Percentiles rank a stretch among this genome's conserved stretches.
These are phyloP conservation scores for Diploscapter pachys DNA, from an alignment of 1,140 invertebrate genomes.

Conservation along the genomic window DNA sequence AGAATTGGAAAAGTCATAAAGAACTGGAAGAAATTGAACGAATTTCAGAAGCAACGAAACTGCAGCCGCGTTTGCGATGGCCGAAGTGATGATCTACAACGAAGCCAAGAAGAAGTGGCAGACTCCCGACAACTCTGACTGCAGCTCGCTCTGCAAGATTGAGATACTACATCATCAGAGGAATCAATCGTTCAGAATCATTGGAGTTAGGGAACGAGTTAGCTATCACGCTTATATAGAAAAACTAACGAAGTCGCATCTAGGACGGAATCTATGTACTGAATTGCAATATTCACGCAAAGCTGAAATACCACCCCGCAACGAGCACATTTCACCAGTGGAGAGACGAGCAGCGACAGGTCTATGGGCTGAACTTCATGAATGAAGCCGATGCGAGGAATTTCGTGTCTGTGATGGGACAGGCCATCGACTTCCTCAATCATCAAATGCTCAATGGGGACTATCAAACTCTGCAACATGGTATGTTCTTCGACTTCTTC, in stretches of 20 bases:
- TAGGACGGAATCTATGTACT: neutral
- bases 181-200: neutral
- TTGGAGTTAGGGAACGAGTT: neutral
- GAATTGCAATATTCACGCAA: conserved; percentile 16
- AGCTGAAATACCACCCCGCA: conserved; percentile 16
- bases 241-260: neutral
- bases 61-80: neutral
- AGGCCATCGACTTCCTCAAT: conserved; percentile 8
- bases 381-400: neutral
- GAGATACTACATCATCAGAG: neutral
- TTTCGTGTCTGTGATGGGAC: conserved; percentile 9
- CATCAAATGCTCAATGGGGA: neutral
- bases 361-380: conserved; percentile 11
- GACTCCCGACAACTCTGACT: conserved; percentile 3
- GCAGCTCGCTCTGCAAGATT: neutral
- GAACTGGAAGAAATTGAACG: too few species aligned
- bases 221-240: neutral
- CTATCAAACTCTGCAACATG: conserved; percentile 12
- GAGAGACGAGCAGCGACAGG: conserved; percentile 16
- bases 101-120: conserved; percentile 7
- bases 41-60: too few species aligned
- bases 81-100: conserved; percentile 17
- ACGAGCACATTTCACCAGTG: conserved; percentile 25
- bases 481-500: conserved; percentile 1
- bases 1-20: too few species aligned